Base-by-base conservation (phyloP, 2,888 invertebrate species). In the Standfussiana lucernea region DNA sequence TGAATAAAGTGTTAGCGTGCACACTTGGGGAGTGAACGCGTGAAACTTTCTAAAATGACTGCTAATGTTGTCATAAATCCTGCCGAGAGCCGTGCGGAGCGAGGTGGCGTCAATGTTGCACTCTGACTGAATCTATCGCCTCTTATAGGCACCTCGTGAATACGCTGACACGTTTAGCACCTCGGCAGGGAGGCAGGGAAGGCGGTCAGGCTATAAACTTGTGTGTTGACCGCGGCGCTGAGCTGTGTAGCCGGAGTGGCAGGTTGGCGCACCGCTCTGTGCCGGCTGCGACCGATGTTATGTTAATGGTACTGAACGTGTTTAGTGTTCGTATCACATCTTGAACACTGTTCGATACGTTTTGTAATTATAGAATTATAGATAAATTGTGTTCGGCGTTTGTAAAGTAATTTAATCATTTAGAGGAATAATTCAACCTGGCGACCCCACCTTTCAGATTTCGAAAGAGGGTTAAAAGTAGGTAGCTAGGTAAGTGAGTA, bases 61-160 rank as follows among this genome's bases (percentile, higher is more conserved):
- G 71, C 80, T 84, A 80, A 84, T 80, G 71, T 53, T 72, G 64
- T 50, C 75, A 75, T 82, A 82, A 85, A 85, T 75, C 50, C 32
- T 21, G 62, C 47, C 61, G 37, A 56, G 50, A 69, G 42, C 47
- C 65, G 6, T 56, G 37, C n/a, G 67, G 61, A 68, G 42, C n/a
- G 15, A 32, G 32, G 32, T 18, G 47, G 40, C 47, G 80, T 75
- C 85, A 53, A 47, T 80, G 80, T 75, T 68, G 79, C 74, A 73
- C 37, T 83, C 28, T 28, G 59, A 35, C 65, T 42, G 59, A 65
- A 69, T 68, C 59, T 80, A 62, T 72, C 68, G 75, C 24, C 71
- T 72, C 15, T 28, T 53, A 35, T 40, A 70, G 35, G 61, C 11
- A 37, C 40, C 53, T 61, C 66, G 66, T 53, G 71, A 65, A 74